Base-by-base conservation (phyloP, 1,140 invertebrate genomes). In the Aplysia californica region DNA sequence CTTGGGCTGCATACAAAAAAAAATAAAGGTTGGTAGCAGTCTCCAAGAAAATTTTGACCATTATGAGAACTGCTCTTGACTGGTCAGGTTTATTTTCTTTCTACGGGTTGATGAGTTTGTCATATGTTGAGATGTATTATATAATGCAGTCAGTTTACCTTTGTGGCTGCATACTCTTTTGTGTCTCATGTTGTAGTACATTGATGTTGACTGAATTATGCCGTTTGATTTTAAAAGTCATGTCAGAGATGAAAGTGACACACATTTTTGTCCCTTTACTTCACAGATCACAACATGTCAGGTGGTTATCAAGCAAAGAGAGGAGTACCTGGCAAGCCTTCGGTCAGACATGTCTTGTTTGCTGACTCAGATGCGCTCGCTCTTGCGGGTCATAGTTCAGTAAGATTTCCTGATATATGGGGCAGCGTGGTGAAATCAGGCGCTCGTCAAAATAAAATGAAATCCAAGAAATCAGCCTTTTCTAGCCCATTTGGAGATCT, bases 201-300 rank as follows among this genome's bases (percentile, higher is more conserved):
- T 6, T 61, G n/a, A n/a, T n/a, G n/a, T n/a, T n/a, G n/a, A n/a
- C n/a, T n/a, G n/a, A n/a, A n/a, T n/a, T n/a, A n/a, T n/a, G n/a
- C n/a, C n/a, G n/a, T n/a, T n/a, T n/a, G n/a, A n/a, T n/a, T n/a
- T n/a, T n/a, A n/a, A n/a, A n/a, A n/a, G n/a, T n/a, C n/a, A n/a
- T 35, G 15, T 36, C 5, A 41, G 29, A 20, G 20, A 44, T 5
- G 44, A 44, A 69, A 44, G n/a, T 38, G 26, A 4, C 5, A 4
- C 35, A 44, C 18, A 69, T 58, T 64, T 73, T 75, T 36, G 26
- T 56, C 21, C 6, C 58, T 61, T 68, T 76, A 36, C 58, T 73
- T 79, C 72, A 59, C 56, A 88, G 87, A 80, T 85, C 41, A 85
- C 82, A 79, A 64, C 87, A 10, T 83, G 85, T 76, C 86, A 87